A percentile compares a stretch with the other conserved stretches of the same genome.
phyloP scores from a whole-genome alignment of 2,113 vertebrate genomes.

The Sceloporus undulatus region DNA sequence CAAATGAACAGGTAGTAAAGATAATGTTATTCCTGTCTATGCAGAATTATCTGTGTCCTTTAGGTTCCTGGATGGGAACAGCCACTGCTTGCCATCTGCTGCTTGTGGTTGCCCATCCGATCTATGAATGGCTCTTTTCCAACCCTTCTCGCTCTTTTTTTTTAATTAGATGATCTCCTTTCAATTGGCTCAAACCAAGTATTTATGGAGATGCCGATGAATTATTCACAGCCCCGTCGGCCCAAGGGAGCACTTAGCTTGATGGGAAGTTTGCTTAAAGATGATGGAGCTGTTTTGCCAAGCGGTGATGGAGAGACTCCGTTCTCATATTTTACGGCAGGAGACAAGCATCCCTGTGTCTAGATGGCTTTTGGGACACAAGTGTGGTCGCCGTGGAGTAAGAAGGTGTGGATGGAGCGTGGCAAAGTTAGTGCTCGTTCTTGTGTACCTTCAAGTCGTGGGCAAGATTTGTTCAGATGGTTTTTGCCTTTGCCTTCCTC shows the following conservation, averaged over 20 bases:
- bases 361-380: neutral
- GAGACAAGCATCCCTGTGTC: neutral
- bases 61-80: neutral
- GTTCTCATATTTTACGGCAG: neutral
- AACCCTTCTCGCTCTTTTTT: neutral
- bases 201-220: conserved; percentile 12
- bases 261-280: neutral
- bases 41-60: neutral
- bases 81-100: neutral
- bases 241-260: conserved; percentile 25
- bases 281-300: neutral
- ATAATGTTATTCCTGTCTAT: no score
- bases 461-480: no score
- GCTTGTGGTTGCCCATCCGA: neutral
- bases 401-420: no score
- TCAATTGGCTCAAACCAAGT: neutral
- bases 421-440: no score
- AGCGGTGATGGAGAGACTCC: neutral
- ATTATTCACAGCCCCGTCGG: conserved; percentile 15
- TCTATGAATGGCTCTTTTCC: conserved; percentile 11
- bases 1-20: no score
- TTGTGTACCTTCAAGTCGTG: no score
- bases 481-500: no score
- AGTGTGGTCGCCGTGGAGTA: neutral
- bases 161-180: conserved; percentile 25